Evolutionary conservation across 2,888 invertebrate species (phyloP).

Genomic region (Rhingia rostrata): DNA sequence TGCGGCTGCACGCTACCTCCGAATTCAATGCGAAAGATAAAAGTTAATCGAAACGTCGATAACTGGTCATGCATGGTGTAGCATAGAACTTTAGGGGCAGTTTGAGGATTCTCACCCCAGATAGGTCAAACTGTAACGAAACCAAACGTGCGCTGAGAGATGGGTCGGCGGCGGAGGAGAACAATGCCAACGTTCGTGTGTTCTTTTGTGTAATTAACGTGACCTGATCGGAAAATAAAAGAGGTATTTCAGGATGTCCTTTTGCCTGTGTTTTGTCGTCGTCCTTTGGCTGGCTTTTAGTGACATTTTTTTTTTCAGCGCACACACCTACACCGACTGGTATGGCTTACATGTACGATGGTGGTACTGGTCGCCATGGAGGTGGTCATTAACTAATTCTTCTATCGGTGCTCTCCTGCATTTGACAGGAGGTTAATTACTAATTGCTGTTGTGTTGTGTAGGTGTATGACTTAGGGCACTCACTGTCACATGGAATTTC

Average conservation of each 20-base stretch:
- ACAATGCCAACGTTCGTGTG: constrained; percentile 56
- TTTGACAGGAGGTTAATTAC: constrained; percentile 68
- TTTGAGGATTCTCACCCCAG: constrained; percentile 35
- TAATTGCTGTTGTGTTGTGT: constrained; percentile 26
- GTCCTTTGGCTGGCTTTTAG: constrained; percentile 40
- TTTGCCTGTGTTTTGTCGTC: constrained; percentile 22
- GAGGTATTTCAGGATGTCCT: constrained; percentile 49
- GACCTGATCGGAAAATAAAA: constrained; percentile 63
- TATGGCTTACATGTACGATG: constrained; percentile 12
- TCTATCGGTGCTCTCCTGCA: constrained; percentile 34
- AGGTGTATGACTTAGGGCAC: constrained; percentile 4
- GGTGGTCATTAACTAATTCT: constrained; percentile 45
- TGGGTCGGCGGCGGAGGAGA: neutral
- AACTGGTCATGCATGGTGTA: constrained; percentile 45
- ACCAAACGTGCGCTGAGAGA: neutral
- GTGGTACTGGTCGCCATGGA: constrained; percentile 9
- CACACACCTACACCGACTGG: neutral
- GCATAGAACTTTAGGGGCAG: constrained; percentile 8
- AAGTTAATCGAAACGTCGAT: constrained; percentile 71
- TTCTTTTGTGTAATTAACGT: constrained; percentile 71
- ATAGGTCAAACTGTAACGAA: constrained; percentile 59
- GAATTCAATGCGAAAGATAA: constrained; percentile 68
- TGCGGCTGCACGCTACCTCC: constrained; percentile 58
- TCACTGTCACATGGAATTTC: constrained; percentile 22
- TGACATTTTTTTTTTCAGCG: constrained; percentile 35